Evolutionary conservation across 1,140 invertebrate species (phyloP).

Genomic region (Pygmarrhopalites habei): DNA sequence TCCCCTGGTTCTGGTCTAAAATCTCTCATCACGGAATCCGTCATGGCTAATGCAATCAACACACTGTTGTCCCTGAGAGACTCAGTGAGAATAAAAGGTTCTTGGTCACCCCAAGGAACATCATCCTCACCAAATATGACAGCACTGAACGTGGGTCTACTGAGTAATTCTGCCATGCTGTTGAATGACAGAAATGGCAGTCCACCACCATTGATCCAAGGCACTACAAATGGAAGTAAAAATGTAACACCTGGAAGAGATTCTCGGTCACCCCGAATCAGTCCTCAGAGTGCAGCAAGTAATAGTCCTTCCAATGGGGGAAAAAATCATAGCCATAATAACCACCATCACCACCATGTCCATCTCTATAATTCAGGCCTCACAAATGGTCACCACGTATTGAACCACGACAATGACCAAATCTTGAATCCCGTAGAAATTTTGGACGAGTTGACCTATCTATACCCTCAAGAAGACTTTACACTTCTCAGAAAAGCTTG

Average conservation of each 20-base stretch:
- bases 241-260: not conserved
- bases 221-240: not conserved
- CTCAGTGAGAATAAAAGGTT: not conserved
- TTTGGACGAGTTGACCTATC: conserved; percentile 32
- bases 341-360: not conserved
- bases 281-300: not conserved
- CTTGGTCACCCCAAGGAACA: not conserved
- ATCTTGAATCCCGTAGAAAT: conserved; percentile 17
- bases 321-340: not conserved
- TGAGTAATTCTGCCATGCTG: conserved; percentile 1
- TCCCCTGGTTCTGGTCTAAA: not conserved
- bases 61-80: conserved; percentile 2
- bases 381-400: not conserved
- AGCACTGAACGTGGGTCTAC: not conserved
- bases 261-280: not conserved
- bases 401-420: not conserved
- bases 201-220: not conserved
- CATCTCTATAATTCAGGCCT: not conserved
- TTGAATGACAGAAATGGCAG: not conserved
- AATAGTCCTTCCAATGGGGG: not conserved
- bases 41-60: conserved; percentile 9
- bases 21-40: not conserved
- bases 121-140: not conserved
- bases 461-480: conserved; percentile 35
- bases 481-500: conserved; percentile 33